These are phyloP conservation scores for Oligia latruncula DNA, from an alignment of 2,888 invertebrate genomes.

Conservation along the genomic window DNA sequence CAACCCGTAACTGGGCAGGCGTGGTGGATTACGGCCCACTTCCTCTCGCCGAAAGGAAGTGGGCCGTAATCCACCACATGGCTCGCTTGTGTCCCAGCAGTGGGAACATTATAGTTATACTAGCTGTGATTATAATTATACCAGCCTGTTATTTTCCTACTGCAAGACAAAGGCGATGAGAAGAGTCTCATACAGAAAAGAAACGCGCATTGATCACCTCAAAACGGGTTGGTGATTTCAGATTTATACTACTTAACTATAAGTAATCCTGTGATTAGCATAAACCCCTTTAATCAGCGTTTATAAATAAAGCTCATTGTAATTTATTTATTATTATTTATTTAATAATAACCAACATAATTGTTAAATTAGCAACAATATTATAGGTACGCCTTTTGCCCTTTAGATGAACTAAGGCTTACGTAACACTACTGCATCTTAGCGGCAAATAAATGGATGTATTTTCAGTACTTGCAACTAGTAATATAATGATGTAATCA, in stretches of 20 bases:
- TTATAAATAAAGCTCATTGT: no score
- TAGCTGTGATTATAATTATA: neutral
- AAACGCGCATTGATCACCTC: neutral
- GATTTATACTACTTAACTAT: neutral
- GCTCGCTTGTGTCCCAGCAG: no score
- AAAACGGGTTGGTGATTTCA: neutral
- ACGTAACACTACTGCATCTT: neutral
- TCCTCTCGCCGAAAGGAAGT: no score
- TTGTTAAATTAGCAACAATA: neutral
- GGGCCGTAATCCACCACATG: no score
- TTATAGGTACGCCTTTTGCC: neutral
- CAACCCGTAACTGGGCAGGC: no score
- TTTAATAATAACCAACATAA: no score
- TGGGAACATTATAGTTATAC: no score
- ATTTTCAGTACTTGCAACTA: conserved; percentile 6
- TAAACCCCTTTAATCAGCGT: neutral
- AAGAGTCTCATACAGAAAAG: neutral
- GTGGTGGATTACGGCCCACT: no score
- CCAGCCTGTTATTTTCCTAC: neutral
- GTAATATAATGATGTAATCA: conserved; percentile 9
- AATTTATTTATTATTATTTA: no score
- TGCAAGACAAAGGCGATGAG: neutral
- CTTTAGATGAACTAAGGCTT: neutral
- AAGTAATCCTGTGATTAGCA: neutral
- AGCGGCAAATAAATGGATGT: neutral